These are phyloP conservation scores for Thysanoteuthis rhombus DNA, from an alignment of 2,888 invertebrate genomes.

Conservation along the genomic window DNA sequence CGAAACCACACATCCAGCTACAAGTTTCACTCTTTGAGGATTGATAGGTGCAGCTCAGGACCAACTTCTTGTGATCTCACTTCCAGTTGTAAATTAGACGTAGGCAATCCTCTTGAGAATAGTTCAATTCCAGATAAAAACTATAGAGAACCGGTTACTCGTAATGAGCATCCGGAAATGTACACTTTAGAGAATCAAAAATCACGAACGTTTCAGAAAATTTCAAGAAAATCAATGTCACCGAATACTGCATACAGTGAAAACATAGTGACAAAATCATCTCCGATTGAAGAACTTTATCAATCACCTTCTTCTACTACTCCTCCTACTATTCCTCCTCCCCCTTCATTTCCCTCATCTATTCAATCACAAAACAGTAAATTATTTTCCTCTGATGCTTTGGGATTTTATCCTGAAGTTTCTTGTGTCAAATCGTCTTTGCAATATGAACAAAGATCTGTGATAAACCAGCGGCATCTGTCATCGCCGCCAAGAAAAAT, in stretches of 20 bases:
- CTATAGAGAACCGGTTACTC: background rate
- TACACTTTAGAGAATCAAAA: background rate
- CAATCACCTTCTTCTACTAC: background rate
- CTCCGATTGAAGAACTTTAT: background rate
- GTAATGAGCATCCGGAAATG: background rate
- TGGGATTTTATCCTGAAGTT: background rate
- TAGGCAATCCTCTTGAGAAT: background rate
- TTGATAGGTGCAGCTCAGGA: background rate
- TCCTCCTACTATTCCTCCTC: too few relatives aligned
- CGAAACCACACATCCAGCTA: background rate
- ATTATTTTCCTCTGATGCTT: slow-evolving; percentile 18
- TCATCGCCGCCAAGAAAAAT: background rate
- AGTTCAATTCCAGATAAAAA: background rate
- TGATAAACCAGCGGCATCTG: slow-evolving; percentile 17
- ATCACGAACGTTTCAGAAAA: background rate
- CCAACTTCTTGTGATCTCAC: background rate
- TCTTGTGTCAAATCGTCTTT: background rate
- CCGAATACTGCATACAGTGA: background rate
- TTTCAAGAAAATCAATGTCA: background rate
- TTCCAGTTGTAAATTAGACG: background rate
- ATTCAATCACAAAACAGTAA: slow-evolving; percentile 1
- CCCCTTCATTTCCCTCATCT: background rate
- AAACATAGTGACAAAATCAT: background rate
- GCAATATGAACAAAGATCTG: slow-evolving; percentile 28
- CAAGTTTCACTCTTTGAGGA: background rate